phyloP scores from a whole-genome alignment of 1,140 invertebrate genomes.

The Nylanderia fulva region DNA sequence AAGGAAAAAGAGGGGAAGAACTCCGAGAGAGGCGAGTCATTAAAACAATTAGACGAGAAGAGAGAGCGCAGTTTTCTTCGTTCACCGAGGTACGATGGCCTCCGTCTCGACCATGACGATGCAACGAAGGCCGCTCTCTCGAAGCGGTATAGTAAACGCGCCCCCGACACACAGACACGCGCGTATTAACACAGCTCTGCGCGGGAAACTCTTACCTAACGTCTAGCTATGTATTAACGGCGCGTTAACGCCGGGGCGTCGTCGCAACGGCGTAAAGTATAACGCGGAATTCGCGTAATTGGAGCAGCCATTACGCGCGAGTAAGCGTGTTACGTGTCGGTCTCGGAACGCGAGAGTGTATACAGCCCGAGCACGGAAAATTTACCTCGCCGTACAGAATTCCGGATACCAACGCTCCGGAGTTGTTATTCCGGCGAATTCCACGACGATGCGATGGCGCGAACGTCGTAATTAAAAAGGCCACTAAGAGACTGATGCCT shows the following conservation, averaged over 20 bases:
- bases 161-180: not conserved
- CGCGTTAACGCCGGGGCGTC: slow-evolving; percentile 64
- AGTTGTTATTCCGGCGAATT: slow-evolving; percentile 13
- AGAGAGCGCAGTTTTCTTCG: slow-evolving; percentile 71
- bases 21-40: slow-evolving; percentile 76
- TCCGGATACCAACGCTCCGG: slow-evolving; percentile 9
- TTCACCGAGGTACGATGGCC: slow-evolving; percentile 57
- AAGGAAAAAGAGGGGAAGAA: slow-evolving; percentile 19
- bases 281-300: slow-evolving; percentile 71
- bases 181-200: slow-evolving; percentile 10
- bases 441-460: slow-evolving; percentile 1
- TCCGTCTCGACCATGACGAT: slow-evolving; percentile 56
- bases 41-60: slow-evolving; percentile 82
- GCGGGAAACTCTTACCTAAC: slow-evolving; percentile 41
- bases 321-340: slow-evolving; percentile 68
- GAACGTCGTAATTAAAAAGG: slow-evolving; percentile 30
- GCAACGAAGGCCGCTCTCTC: slow-evolving; percentile 56
- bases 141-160: not conserved
- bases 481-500: not conserved
- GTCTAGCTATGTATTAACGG: slow-evolving; percentile 71
- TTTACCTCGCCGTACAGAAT: slow-evolving; percentile 31
- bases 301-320: slow-evolving; percentile 69
- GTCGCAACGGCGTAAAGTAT: slow-evolving; percentile 63
- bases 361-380: not conserved
- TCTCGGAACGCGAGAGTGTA: slow-evolving; percentile 40